Evolutionary conservation across 2,888 invertebrate species (phyloP), one percentile per base, ranked within the genome.

Genomic region (Melieria crassipennis): DNA sequence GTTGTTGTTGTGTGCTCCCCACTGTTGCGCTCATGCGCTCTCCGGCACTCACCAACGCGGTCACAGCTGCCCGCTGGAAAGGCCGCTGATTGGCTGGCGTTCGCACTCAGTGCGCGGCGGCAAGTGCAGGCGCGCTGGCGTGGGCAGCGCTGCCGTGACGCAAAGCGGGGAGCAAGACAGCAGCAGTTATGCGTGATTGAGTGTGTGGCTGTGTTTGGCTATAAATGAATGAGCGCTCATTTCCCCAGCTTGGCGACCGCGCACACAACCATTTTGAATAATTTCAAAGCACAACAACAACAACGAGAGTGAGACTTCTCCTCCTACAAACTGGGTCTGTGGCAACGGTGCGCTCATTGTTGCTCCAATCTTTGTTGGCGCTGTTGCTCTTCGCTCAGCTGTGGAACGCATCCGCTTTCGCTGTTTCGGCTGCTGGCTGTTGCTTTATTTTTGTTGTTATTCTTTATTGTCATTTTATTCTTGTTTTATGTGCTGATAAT

Each of bases 371-470:
- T 50, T 65, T 55, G 5, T 0, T 6, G 43, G 11, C 50, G 13
- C n/a, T 55, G 62, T 47, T 60, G 13, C 56, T 58, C 60, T 10
- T 1, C 5, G 3, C 4, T 61, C n/a, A 7, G 42, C 56, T 75
- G 71, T 75, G 69, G 69, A 73, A 69, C 64, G 52, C 69, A 57
- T 56, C 47, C 42, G 5, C 42, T 56, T 63, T 56, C 69, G 58
- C 13, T 70, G 57, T 60, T 70, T 55, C 9, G 13, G 16, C 7
- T 60, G 68, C 57, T 57, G 43, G 43, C 64, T 42, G 52, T 66
- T 57, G 72, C 67, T 63, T 73, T 69, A 61, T 65, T 73, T 71
- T 70, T 75, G 76, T 55, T 60, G 45, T 16, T 69, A 30, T 45
- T 16, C 9, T 52, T 66, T 65, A 48, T 16, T 45, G 52, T 57